Conservation (phyloP, 2,113 vertebrate genomes). For the Oryzias woworae region DNA sequence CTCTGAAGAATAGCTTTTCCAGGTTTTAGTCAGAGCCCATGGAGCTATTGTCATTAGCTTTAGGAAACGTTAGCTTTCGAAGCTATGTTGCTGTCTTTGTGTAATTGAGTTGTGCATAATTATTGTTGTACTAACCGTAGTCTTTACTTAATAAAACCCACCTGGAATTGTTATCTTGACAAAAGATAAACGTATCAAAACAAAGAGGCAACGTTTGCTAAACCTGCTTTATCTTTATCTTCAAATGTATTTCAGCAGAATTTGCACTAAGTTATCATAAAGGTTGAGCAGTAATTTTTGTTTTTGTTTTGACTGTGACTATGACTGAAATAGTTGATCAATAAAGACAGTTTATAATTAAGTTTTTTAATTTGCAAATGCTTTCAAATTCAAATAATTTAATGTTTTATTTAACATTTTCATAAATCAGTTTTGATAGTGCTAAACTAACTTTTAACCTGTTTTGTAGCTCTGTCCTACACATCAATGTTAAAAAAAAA, state of each 20-base stretch:
- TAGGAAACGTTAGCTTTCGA: slow-evolving; percentile 53
- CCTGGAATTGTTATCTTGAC: background rate
- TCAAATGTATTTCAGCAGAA: slow-evolving; percentile 19
- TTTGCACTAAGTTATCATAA: background rate
- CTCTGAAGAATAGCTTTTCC: slow-evolving; percentile 20
- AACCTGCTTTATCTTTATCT: slow-evolving; percentile 28
- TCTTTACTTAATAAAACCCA: slow-evolving; percentile 2
- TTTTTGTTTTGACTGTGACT: too few relatives aligned
- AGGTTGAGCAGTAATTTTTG: background rate
- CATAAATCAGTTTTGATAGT: too few relatives aligned
- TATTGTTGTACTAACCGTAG: slow-evolving; percentile 11
- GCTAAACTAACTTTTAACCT: too few relatives aligned
- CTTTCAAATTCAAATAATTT: background rate
- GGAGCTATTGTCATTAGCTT: slow-evolving; percentile 72
- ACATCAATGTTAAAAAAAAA: too few relatives aligned
- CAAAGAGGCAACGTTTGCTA: slow-evolving; percentile 18
- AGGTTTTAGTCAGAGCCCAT: slow-evolving; percentile 64
- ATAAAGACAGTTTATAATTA: too few relatives aligned
- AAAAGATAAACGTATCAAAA: slow-evolving; percentile 8
- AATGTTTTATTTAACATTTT: background rate
- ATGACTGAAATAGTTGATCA: background rate
- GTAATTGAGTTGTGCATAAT: slow-evolving; percentile 51
- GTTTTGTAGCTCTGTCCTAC: too few relatives aligned
- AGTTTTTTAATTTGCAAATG: too few relatives aligned
- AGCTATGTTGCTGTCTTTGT: slow-evolving; percentile 71